These are phyloP conservation scores for Crocuta crocuta DNA, from an alignment of 2,113 vertebrate genomes.

Conservation along the genomic window DNA sequence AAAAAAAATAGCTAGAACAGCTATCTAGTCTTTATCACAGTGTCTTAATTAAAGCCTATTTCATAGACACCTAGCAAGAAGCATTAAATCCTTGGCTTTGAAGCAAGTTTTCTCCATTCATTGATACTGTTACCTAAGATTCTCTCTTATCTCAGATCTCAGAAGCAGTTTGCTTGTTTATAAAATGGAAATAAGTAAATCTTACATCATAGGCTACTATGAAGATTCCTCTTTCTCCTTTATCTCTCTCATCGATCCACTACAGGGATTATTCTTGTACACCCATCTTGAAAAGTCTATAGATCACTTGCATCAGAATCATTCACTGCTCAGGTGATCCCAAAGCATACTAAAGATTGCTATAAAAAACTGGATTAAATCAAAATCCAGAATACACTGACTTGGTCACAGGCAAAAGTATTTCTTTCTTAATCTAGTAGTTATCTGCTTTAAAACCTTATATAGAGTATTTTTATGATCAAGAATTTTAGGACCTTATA, in stretches of 20 bases:
- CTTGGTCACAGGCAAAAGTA: not conserved
- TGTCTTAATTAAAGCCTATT: not conserved
- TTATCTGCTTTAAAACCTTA: not conserved
- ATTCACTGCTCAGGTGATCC: not conserved
- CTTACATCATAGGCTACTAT: not conserved
- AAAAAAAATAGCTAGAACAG: not conserved
- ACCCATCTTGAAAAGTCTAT: not conserved
- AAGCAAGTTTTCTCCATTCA: not conserved
- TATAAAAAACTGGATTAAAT: not conserved
- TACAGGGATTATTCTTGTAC: not conserved
- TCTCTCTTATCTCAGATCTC: not conserved
- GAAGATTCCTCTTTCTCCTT: conserved; percentile 16
- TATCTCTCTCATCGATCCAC: not conserved
- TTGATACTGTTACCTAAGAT: not conserved
- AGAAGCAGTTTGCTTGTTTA: not conserved
- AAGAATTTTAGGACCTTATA: not conserved
- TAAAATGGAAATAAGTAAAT: not conserved
- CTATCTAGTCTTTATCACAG: not conserved
- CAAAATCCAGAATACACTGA: not conserved
- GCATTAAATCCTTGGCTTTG: not conserved
- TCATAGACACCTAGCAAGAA: not conserved
- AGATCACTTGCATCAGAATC: not conserved
- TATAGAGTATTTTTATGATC: not conserved
- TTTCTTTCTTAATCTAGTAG: not conserved
- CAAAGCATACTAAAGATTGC: not conserved